Evolutionary conservation across 2,797 vertebrate genomes (phyloP).

Genomic region (Acanthiza pusilla): DNA sequence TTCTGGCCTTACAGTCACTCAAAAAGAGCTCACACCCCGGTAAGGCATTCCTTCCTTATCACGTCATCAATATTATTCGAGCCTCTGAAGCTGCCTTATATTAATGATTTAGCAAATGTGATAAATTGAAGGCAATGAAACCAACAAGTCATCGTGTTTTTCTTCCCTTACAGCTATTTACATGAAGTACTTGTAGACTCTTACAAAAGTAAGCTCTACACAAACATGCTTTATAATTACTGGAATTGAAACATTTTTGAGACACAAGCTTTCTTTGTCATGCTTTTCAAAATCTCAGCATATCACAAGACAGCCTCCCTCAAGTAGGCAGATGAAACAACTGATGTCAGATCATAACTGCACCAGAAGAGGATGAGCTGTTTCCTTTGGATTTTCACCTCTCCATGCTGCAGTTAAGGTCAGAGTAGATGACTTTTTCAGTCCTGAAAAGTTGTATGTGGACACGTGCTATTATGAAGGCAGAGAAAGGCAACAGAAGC

Average conservation of each 20-base stretch:
- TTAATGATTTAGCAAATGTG: not conserved
- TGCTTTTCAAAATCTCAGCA: not conserved
- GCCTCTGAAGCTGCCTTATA: not conserved
- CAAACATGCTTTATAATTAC: not conserved
- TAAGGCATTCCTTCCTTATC: not conserved
- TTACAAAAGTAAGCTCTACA: not conserved
- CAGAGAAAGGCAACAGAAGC: not conserved
- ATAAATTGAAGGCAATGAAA: not conserved
- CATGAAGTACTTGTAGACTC: not conserved
- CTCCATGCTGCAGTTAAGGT: not conserved
- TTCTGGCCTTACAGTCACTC: not conserved
- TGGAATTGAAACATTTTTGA: not conserved
- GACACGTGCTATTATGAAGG: not conserved
- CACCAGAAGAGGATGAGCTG: not conserved
- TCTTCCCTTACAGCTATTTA: not conserved
- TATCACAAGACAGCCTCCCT: not conserved
- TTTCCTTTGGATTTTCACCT: not conserved
- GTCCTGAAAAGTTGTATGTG: not conserved
- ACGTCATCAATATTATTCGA: not conserved
- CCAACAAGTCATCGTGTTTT: not conserved
- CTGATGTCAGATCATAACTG: not conserved
- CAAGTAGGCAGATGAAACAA: not conserved
- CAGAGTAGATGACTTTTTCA: not conserved
- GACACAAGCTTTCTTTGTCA: not conserved
- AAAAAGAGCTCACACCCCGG: not conserved